Conservation (phyloP, 2,888 invertebrate species). For the Chrysodeixis includens region DNA sequence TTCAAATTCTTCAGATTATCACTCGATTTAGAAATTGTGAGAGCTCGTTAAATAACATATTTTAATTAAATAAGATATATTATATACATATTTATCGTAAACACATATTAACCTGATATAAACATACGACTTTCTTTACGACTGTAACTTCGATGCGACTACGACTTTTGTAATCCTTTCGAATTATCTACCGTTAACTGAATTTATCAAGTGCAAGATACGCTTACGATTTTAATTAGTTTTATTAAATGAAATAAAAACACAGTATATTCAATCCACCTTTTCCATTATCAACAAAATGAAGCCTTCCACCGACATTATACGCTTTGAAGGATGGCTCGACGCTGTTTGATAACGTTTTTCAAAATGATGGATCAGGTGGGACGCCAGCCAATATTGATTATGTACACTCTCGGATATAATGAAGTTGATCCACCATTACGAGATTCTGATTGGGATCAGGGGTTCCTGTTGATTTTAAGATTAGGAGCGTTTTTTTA, state of each 20-base stretch:
- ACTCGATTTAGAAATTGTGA: too few relatives aligned
- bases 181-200: not conserved
- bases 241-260: not conserved
- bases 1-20: too few relatives aligned
- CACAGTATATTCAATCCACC: not conserved
- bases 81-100: too few relatives aligned
- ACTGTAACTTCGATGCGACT: too few relatives aligned
- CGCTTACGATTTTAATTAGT: not conserved
- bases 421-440: slow-evolving; percentile 37
- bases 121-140: too few relatives aligned
- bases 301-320: slow-evolving; percentile 37
- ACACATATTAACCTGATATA: too few relatives aligned
- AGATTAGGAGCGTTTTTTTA: not conserved
- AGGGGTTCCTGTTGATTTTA: not conserved
- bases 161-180: not conserved
- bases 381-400: slow-evolving; percentile 40
- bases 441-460: not conserved
- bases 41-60: too few relatives aligned
- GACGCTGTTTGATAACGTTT: slow-evolving; percentile 32
- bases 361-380: slow-evolving; percentile 51
- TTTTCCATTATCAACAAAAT: slow-evolving; percentile 42
- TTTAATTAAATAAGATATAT: too few relatives aligned
- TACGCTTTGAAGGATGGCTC: slow-evolving; percentile 54
- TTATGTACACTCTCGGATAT: slow-evolving; percentile 30
- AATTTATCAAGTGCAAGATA: not conserved